Percentiles rank a stretch among this genome's conserved stretches.
phyloP scores from a whole-genome alignment of 2,797 vertebrate genomes.

The Coracias cyanogaster region DNA sequence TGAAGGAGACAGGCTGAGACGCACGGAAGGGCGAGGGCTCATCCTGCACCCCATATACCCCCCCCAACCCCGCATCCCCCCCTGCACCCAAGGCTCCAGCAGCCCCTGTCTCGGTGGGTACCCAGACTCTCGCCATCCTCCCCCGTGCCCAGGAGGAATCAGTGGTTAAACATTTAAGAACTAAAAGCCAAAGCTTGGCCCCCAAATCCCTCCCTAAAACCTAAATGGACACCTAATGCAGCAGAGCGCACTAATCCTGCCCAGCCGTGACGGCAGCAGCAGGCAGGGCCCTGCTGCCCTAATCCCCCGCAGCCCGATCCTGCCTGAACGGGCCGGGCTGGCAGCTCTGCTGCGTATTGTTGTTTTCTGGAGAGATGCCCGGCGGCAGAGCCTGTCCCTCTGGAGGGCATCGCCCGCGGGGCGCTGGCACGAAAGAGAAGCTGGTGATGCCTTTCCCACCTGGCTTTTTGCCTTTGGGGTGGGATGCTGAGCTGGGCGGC shows the following conservation, averaged over 20 bases:
- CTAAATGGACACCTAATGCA: constrained; percentile 74
- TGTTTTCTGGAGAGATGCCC: background rate
- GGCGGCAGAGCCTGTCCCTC: background rate
- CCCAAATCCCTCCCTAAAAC: constrained; percentile 71
- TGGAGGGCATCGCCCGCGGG: fast-evolving
- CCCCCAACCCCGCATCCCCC: fast-evolving
- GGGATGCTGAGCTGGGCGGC: background rate
- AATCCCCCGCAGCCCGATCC: background rate
- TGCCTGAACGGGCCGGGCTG: background rate
- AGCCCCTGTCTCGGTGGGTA: fast-evolving
- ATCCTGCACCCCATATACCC: background rate
- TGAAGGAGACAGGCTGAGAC: constrained; percentile 60
- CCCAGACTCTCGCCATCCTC: fast-evolving
- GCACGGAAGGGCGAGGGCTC: background rate
- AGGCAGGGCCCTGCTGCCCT: background rate
- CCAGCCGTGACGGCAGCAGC: constrained; percentile 22
- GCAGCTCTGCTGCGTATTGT: background rate
- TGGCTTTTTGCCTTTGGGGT: background rate
- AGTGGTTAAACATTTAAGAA: constrained; percentile 63
- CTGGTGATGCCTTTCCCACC: background rate
- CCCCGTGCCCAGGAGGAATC: background rate
- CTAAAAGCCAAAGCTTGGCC: constrained; percentile 53
- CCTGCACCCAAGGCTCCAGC: fast-evolving
- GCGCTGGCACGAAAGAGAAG: background rate
- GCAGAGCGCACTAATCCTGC: constrained; percentile 63